phyloP scores from a whole-genome alignment of 64 coral and sea anemone species.

The Pocillopora damicornis region DNA sequence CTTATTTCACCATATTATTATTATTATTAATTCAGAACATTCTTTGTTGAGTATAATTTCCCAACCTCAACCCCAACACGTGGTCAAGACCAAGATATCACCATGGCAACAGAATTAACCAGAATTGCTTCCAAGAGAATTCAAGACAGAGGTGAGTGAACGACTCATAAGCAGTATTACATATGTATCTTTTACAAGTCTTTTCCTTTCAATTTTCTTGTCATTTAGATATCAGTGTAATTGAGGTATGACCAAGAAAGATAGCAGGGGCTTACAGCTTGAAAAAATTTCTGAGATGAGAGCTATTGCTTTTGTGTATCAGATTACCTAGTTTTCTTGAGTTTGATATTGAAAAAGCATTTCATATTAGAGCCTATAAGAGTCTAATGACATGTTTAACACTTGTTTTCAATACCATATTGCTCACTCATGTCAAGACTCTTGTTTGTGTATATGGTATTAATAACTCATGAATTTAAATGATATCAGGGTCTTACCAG shows the following conservation, averaged over 20 bases:
- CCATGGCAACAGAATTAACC: conserved; percentile 82
- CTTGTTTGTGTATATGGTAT: too few relatives aligned
- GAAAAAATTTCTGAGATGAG: background rate
- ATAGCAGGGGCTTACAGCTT: too few relatives aligned
- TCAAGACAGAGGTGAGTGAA: conserved; percentile 44
- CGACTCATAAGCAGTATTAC: background rate
- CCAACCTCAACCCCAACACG: conserved; percentile 56
- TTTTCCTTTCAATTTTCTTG: background rate
- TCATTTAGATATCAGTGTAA: background rate
- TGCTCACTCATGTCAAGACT: too few relatives aligned
- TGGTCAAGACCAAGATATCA: conserved; percentile 26
- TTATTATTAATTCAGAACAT: conserved; percentile 52
- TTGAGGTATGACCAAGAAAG: background rate
- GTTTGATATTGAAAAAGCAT: too few relatives aligned
- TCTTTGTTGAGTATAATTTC: conserved; percentile 92
- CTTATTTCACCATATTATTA: background rate
- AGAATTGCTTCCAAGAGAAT: conserved; percentile 92
- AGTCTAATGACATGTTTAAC: too few relatives aligned
- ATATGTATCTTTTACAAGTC: background rate
- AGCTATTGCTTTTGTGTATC: too few relatives aligned
- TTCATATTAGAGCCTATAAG: too few relatives aligned
- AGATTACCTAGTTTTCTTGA: too few relatives aligned
- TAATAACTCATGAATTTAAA: too few relatives aligned
- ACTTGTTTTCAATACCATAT: too few relatives aligned
- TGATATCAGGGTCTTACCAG: too few relatives aligned